Percentiles rank a stretch among this genome's conserved stretches.
Conservation (phyloP, 2,888 invertebrate genomes). For the Apodemia duryi region DNA sequence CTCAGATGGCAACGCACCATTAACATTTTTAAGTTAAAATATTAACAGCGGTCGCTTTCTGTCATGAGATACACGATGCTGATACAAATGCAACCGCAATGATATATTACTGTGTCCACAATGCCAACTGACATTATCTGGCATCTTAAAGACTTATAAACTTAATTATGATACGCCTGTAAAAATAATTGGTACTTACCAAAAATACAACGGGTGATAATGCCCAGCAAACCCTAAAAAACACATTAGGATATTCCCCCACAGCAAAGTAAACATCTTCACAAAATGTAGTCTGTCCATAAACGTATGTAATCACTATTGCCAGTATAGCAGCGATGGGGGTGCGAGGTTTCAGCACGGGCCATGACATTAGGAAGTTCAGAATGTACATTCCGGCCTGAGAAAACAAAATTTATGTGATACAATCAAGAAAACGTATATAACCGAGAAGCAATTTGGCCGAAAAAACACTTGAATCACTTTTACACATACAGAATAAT, state of each 20-base stretch:
- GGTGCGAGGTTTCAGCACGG: conserved; percentile 49
- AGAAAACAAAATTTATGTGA: not conserved
- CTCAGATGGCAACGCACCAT: too few species aligned
- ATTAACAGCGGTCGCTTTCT: too few species aligned
- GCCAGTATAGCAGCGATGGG: conserved; percentile 45
- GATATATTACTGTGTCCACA: too few species aligned
- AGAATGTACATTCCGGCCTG: conserved; percentile 61
- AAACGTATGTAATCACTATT: conserved; percentile 49
- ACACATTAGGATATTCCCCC: conserved; percentile 62
- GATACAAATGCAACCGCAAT: too few species aligned
- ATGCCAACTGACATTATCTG: too few species aligned
- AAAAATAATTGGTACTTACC: conserved; percentile 36
- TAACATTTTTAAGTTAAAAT: too few species aligned
- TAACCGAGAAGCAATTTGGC: too few species aligned
- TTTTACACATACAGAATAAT: too few species aligned
- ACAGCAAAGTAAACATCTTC: conserved; percentile 61
- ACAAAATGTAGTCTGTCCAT: conserved; percentile 64
- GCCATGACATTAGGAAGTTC: conserved; percentile 60
- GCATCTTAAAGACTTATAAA: too few species aligned
- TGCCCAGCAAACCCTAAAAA: conserved; percentile 63
- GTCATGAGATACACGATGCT: too few species aligned
- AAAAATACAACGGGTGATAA: conserved; percentile 48
- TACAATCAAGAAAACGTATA: too few species aligned
- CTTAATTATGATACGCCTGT: conserved; percentile 4
- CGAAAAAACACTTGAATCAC: too few species aligned